Conservation (phyloP, 1,140 invertebrate species). For the Helicoverpa zea region DNA sequence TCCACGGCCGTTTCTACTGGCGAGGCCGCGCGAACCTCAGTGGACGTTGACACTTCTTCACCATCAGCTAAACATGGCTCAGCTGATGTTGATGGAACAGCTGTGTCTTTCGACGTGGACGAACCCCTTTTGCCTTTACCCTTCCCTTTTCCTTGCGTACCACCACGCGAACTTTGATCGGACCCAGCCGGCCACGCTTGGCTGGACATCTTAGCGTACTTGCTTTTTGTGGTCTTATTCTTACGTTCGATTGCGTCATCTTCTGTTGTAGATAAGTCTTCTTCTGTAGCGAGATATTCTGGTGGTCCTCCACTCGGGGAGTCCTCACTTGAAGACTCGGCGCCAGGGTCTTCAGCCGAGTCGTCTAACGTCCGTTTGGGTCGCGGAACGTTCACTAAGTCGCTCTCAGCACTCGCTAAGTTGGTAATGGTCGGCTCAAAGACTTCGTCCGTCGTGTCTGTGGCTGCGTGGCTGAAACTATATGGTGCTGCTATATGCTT, state of each 20-base stretch:
- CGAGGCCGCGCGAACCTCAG: not conserved
- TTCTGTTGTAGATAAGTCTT: not conserved
- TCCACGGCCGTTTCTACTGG: not conserved
- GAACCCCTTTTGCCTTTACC: not conserved
- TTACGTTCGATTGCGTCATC: conserved; percentile 13
- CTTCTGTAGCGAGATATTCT: not conserved
- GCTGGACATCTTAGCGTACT: not conserved
- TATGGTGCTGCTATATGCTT: not conserved
- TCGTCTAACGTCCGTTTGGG: not conserved
- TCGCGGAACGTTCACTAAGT: not conserved
- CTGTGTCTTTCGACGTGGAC: not conserved
- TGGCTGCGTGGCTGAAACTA: not conserved
- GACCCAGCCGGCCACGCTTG: not conserved
- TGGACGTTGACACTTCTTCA: too few species aligned
- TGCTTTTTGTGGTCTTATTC: not conserved
- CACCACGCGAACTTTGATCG: not conserved
- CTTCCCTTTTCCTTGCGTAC: not conserved
- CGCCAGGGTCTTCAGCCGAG: not conserved
- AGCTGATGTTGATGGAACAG: not conserved
- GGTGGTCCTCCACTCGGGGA: not conserved
- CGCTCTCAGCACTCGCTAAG: not conserved
- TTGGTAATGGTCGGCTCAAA: not conserved
- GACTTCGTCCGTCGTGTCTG: not conserved
- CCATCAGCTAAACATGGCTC: not conserved
- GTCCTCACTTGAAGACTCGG: not conserved